phyloP scores from a whole-genome alignment of 2,113 vertebrate genomes.

The Microcebus lehilahytsara region DNA sequence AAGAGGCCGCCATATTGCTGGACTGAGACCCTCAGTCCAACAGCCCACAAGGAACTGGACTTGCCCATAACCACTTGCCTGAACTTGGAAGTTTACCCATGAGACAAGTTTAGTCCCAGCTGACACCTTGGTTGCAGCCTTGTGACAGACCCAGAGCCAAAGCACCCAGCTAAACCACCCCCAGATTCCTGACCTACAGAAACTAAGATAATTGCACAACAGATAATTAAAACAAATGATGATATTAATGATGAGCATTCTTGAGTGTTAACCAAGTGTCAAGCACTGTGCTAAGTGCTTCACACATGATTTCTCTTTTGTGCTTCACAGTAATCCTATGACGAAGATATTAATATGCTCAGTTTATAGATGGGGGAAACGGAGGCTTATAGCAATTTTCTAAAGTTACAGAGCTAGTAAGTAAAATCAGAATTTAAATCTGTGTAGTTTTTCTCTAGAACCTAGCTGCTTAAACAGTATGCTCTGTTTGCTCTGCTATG shows the following conservation, averaged over 20 bases:
- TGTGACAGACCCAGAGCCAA: not conserved
- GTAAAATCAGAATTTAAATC: not conserved
- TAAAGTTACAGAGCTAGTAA: not conserved
- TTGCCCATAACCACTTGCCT: not conserved
- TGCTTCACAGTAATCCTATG: not conserved
- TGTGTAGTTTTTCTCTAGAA: not conserved
- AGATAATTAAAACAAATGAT: conserved; percentile 25
- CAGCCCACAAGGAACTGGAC: not conserved
- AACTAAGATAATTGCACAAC: not conserved
- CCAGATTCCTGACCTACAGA: conserved; percentile 6
- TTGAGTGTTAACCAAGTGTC: not conserved
- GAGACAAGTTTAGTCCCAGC: not conserved
- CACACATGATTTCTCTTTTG: not conserved
- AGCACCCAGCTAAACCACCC: not conserved
- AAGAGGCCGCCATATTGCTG: not conserved
- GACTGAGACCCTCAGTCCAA: not conserved
- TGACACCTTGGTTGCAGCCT: not conserved
- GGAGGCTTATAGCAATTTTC: not conserved
- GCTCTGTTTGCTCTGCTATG: not conserved
- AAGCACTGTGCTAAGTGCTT: not conserved
- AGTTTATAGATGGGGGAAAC: not conserved
- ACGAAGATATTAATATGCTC: not conserved
- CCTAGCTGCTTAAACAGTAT: not conserved
- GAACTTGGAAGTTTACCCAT: not conserved
- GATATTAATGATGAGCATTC: not conserved